Base-by-base conservation (phyloP, 2,888 invertebrate genomes). In the Trichopoda pennipes region DNA sequence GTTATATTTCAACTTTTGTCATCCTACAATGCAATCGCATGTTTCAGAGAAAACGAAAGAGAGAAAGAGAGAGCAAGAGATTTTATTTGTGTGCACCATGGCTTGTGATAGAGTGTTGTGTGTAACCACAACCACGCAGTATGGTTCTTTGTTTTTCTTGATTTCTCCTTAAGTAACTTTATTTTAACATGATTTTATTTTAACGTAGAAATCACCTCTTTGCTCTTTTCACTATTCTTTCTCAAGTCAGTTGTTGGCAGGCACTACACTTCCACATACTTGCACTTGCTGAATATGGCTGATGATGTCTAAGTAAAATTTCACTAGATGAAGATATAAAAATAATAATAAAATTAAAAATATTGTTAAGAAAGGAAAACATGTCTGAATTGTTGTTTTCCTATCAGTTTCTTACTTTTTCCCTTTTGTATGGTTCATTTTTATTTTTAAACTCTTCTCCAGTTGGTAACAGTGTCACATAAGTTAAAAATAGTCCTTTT, bases 401-500 rank as follows among this genome's bases (percentile, higher is more conserved):
- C 42, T 19, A 28, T 16, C 16, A 55, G 32, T 63, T 47, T 64
- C 47, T 17, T 28, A 75, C 17, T 38, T 49, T 28, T 66, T 64
- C 17, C 7, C 28, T 28, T 42, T 75, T 58, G n/a, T n/a, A n/a
- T 60, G 60, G 58, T 32, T n/a, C 8, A 28, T 28, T 51, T 21
- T 51, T 66, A 58, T 58, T 42, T 38, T n/a, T n/a, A n/a, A 49
- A 58, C 56, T 56, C 8, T 19, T 60, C 14, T 56, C 19, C 68
- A 77, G 60, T 81, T 77, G 77, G 73, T 73, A 81, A 81, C 81
- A 81, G 66, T 76, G 80, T 61, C 76, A 72, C 68, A 69, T 58
- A 76, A 73, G 68, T 58, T 73, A 73, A 69, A 81, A 77, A 55
- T 63, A 66, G 35, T 81, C 49, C 73, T 73, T 56, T 77, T 81